A percentile compares a stretch with the other conserved stretches of the same genome.
These are phyloP conservation scores for Phylloscopus trochilus DNA, from an alignment of 2,113 vertebrate genomes.

Conservation along the genomic window DNA sequence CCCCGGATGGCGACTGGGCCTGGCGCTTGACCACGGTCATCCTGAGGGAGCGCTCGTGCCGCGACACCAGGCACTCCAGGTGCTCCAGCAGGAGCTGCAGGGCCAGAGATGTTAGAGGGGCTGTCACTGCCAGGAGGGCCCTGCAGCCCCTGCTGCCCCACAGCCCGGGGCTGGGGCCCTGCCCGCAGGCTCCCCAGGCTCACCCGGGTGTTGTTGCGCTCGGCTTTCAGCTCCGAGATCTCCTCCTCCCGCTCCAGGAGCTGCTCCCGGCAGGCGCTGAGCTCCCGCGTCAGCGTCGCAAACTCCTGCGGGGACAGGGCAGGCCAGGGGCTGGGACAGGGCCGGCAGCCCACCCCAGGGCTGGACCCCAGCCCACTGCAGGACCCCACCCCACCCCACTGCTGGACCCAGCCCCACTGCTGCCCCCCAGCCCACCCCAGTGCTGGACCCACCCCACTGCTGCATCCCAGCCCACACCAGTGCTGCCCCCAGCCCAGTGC, in stretches of 20 bases:
- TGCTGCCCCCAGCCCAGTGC: no score
- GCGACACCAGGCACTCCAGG: slow-evolving; percentile 95
- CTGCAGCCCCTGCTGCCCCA: neutral
- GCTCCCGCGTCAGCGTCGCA: slow-evolving; percentile 93
- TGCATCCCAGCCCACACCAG: no score
- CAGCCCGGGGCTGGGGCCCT: neutral
- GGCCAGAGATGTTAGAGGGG: no score
- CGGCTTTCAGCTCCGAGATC: slow-evolving; percentile 95
- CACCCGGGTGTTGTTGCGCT: slow-evolving; percentile 96
- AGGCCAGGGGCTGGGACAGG: rapidly evolving
- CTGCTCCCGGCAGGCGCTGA: slow-evolving; percentile 92
- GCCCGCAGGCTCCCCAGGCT: neutral
- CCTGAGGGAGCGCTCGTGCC: slow-evolving; percentile 92
- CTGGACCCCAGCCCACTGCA: no score
- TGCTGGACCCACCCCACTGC: no score
- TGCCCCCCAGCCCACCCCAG: no score
- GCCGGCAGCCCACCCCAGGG: no score
- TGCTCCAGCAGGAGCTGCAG: slow-evolving; percentile 91
- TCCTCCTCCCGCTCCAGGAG: slow-evolving; percentile 97
- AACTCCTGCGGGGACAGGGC: slow-evolving; percentile 82
- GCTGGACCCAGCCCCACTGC: no score
- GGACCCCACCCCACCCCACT: no score
- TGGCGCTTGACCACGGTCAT: slow-evolving; percentile 98
- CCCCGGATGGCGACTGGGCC: slow-evolving; percentile 90
- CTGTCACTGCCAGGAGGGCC: neutral